Evolutionary conservation across 2,888 invertebrate species (phyloP), one percentile per base, ranked within the genome.

Genomic region (Drosophila hamatofila): DNA sequence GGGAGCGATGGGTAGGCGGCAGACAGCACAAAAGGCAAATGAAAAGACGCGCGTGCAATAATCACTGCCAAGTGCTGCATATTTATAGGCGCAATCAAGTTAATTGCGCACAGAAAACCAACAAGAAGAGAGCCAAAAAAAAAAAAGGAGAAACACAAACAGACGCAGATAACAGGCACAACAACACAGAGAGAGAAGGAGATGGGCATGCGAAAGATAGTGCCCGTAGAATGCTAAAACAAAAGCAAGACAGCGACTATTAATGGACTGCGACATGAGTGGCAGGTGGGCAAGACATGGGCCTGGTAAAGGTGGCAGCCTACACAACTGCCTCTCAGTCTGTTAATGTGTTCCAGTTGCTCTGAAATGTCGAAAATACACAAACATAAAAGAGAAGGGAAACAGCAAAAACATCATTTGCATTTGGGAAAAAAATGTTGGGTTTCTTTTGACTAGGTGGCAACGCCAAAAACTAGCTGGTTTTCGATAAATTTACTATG

Each of bases 1-100:
- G n/a, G 3, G 16, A 3, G 27, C 6, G 12, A 16, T 8, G 30
- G 39, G 30, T 9, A 11, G 8, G 11, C 18, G 42, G 35, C 16
- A 49, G 58, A 23, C 46, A 52, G 48, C 65, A 52, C 56, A 75
- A 73, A 62, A 68, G 59, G 68, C 57, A 77, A 68, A 72, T 73
- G 67, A 67, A 74, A 71, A 67, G 56, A 59, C 73, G 78, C 61
- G 80, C 81, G 72, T 74, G 82, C 72, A 78, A 89, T 90, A 88
- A 90, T 90, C 89, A 88, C 90, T 75, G 81, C 78, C 78, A 83
- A 89, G 80, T 80, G 83, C 83, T 75, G 88, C 86, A 89, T 89
- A 89, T 88, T 90, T 90, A 89, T 89, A 88, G 89, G 88, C 85
- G 84, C 90, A 90, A 90, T 90, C 84, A 88, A 84, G 83, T 89